Base-by-base conservation (phyloP, 2,888 invertebrate genomes). In the Iselma pallidipennis region DNA sequence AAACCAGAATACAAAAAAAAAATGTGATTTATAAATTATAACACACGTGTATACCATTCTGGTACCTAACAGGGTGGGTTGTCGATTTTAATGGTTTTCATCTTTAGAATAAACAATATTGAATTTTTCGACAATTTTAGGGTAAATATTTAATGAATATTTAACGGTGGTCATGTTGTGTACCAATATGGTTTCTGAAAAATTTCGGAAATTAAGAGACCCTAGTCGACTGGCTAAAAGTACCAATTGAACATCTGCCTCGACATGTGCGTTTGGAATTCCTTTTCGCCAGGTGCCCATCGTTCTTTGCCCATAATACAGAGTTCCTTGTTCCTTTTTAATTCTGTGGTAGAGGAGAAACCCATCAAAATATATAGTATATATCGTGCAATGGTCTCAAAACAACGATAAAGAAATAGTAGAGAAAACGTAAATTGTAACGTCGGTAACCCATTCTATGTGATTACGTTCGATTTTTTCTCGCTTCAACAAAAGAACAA, bases 221-320 rank as follows among this genome's bases (percentile, higher is more conserved):
- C 55, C 26, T 48, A 14, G 54, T 29, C 23, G 45, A 29, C 16
- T 12, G 50, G 54, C n/a, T 51, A 33, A 55, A 59, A 59, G 21
- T 61, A 55, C 71, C 72, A 68, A 4, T 56, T 63, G 56, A 69
- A 71, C 74, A 74, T 68, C 73, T 74, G 73, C 71, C 64, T 56
- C 71, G 71, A 74, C 74, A 73, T 74, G 71, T 74, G 72, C 66
- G 61, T 28, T 29, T 59, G 55, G 67, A 72, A 73, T 74, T 74
- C 74, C 71, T 69, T 71, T 69, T 66, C 54, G 66, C 74, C 74
- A 74, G 74, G 73, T 74, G 74, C 69, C 59, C 51, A 37, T 33
- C 55, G 67, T 61, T 55, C 55, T 29, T 57, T 54, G n/a, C n/a
- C n/a, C n/a, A n/a, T n/a, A n/a, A n/a, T n/a, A n/a, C n/a, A n/a